Percentiles rank a stretch among this genome's conserved stretches.
Conservation (phyloP, 2,113 vertebrate genomes). For the Tauraco erythrolophus region DNA sequence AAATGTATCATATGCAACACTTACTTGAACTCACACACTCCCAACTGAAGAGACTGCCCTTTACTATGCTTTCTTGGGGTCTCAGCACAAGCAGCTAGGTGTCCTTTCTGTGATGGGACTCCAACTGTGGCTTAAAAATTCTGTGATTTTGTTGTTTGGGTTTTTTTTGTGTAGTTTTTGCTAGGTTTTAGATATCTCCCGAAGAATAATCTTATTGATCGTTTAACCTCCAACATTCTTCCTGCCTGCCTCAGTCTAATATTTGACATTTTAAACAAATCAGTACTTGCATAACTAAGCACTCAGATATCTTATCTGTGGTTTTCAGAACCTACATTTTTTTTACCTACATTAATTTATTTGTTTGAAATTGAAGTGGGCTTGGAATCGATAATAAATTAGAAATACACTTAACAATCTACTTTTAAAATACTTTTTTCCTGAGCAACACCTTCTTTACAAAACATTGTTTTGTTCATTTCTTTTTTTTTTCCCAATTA, state of each 20-base stretch:
- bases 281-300: not conserved
- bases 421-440: not conserved
- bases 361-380: not conserved
- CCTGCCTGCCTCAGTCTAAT: not conserved
- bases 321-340: not conserved
- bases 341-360: not conserved
- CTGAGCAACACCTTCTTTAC: not conserved
- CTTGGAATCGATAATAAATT: not conserved
- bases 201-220: not conserved
- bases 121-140: not conserved
- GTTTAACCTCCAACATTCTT: not conserved
- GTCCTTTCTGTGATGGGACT: not conserved
- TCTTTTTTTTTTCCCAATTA: not conserved
- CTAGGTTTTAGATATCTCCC: not conserved
- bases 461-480: not conserved
- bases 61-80: not conserved
- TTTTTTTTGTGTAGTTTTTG: not conserved
- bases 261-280: not conserved
- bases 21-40: not conserved
- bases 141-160: rapidly evolving
- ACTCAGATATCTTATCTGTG: not conserved
- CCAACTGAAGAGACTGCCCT: not conserved
- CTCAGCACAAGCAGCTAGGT: not conserved
- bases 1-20: not conserved
- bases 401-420: not conserved